Base-by-base conservation (phyloP, 1,140 invertebrate species). In the Bombus polaris region DNA sequence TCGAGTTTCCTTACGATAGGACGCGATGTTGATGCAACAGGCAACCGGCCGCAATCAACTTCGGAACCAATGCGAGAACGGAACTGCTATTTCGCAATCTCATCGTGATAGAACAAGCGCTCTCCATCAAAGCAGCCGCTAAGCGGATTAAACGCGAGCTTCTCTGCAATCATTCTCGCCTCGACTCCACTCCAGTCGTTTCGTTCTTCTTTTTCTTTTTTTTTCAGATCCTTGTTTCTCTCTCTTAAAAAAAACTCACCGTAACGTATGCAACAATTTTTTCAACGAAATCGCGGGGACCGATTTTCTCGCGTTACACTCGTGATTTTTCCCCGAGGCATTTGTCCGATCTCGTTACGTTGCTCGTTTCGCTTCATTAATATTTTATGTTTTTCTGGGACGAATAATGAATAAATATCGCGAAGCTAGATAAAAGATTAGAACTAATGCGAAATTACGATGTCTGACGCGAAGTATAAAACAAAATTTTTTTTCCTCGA, bases 121-220 rank as follows among this genome's bases (percentile, higher is more conserved):
- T 53, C 68, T 13, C 80, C 70, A 83, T 89, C 86, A 86, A 90
- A 85, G 79, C 68, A 79, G 25, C 82, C 85, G 89, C 87, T 90
- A 90, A 91, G 87, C 89, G 80, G 89, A 91, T 91, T 91, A 90
- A 79, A 83, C 81, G 35, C 74, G 77, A 83, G 87, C 78, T 89
- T 90, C 82, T 85, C 84, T 83, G 79, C 81, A 59, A 85, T 87
- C 88, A 71, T 85, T 73, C 47, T 53, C 47, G 81, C 88, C 75
- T 35, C 68, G 47, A 53, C 71, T 37, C 35, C 35, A 2, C 81
- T 62, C 47, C 35, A 13, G 1, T 57, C 57, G 83, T 13, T 44
- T 4, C 22, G 59, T 62, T 62, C 59, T 12, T 28, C 10, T 28
- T 62, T 18, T n/a, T 4, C 57, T 3, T 28, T 25, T 59, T 18